Percentiles rank a stretch among this genome's conserved stretches.
Evolutionary conservation across 92 coral and sea anemone genomes (phyloP).

Genomic region (Heliopora coerulea): DNA sequence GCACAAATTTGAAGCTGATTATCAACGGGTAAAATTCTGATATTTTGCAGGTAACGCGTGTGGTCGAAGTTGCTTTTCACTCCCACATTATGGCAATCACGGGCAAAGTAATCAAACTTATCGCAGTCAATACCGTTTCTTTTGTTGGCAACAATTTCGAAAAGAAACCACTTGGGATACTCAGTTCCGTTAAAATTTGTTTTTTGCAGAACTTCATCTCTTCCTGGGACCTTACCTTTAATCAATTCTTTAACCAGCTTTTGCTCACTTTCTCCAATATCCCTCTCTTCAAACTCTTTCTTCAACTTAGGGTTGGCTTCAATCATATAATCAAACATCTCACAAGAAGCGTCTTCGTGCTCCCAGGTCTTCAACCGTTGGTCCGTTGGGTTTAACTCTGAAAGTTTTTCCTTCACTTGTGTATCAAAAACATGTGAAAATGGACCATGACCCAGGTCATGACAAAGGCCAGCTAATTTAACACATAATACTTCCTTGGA

Average conservation of each 20-base stretch:
- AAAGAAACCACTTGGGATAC: constrained; percentile 35
- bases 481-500: constrained; percentile 76
- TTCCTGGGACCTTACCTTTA: constrained; percentile 32
- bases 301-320: constrained; percentile 55
- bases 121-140: constrained; percentile 95
- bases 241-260: constrained; percentile 75
- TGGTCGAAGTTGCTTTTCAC: constrained; percentile 78
- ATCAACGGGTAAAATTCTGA: constrained; percentile 73
- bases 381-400: not conserved
- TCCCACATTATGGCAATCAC: constrained; percentile 91
- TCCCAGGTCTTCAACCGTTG: constrained; percentile 28
- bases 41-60: constrained; percentile 79
- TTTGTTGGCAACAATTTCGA: constrained; percentile 92
- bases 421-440: constrained; percentile 88
- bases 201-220: constrained; percentile 14
- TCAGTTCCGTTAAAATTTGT: not conserved
- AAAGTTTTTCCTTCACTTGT: constrained; percentile 35
- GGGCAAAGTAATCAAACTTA: constrained; percentile 94
- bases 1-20: constrained; percentile 75
- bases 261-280: constrained; percentile 57
- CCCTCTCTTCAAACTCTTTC: constrained; percentile 52
- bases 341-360: constrained; percentile 84
- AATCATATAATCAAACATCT: constrained; percentile 87
- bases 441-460: constrained; percentile 85
- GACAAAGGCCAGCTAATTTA: constrained; percentile 86